A percentile compares a stretch with the other conserved stretches of the same genome.
Evolutionary conservation across 64 coral and sea anemone species (phyloP).

Genomic region (Anthopleura sola): DNA sequence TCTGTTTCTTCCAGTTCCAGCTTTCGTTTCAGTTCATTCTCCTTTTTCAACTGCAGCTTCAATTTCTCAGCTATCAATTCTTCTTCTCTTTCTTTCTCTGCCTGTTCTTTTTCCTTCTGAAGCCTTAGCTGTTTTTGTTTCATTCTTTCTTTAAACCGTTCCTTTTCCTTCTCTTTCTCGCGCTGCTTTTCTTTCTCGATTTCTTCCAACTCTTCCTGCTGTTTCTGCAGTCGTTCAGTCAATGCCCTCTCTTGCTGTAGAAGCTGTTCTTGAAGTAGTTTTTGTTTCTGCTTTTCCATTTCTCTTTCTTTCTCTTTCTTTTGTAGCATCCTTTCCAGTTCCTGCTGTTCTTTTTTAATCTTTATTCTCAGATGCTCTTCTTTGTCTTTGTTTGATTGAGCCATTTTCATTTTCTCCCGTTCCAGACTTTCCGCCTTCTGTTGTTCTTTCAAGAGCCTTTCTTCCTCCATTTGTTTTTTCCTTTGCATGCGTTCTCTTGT

Average conservation of each 20-base stretch:
- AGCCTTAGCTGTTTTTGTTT: slow-evolving; percentile 55
- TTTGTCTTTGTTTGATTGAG: slow-evolving; percentile 46
- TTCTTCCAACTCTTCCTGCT: slow-evolving; percentile 67
- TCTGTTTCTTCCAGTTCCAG: slow-evolving; percentile 32
- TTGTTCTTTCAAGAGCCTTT: slow-evolving; percentile 68
- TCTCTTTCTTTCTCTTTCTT: slow-evolving; percentile 91
- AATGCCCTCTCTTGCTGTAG: slow-evolving; percentile 62
- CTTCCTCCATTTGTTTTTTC: slow-evolving; percentile 81
- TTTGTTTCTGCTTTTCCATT: slow-evolving; percentile 75
- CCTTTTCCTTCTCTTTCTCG: slow-evolving; percentile 70
- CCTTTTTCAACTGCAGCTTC: slow-evolving; percentile 37
- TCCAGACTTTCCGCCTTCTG: slow-evolving; percentile 56
- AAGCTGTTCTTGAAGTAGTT: slow-evolving; percentile 69
- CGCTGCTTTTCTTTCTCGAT: slow-evolving; percentile 78
- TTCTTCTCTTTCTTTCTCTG: slow-evolving; percentile 43
- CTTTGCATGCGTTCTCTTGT: slow-evolving; percentile 95
- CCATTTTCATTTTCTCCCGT: slow-evolving; percentile 40
- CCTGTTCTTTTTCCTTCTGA: slow-evolving; percentile 40
- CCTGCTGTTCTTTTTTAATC: slow-evolving; percentile 81
- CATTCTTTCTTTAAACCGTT: slow-evolving; percentile 57
- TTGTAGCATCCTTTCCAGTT: slow-evolving; percentile 81
- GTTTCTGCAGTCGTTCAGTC: slow-evolving; percentile 55
- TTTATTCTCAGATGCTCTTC: slow-evolving; percentile 72
- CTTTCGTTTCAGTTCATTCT: slow-evolving; percentile 46
- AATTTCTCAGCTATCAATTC: slow-evolving; percentile 17